phyloP scores from a whole-genome alignment of 2,113 vertebrate species.

The Scomber scombrus region DNA sequence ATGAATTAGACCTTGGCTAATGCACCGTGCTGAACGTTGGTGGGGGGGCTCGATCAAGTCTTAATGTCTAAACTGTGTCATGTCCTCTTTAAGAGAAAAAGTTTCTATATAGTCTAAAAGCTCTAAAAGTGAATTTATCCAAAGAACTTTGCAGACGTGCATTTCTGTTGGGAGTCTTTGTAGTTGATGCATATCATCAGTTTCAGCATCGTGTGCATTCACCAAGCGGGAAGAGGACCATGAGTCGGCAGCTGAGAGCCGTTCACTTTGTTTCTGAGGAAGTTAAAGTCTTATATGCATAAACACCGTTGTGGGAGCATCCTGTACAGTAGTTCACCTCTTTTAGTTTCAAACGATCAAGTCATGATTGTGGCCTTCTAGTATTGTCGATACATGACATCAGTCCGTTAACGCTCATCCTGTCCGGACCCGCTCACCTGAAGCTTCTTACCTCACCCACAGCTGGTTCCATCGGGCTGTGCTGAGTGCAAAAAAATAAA shows the following conservation, averaged over 20 bases:
- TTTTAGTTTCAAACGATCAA: constrained; percentile 58
- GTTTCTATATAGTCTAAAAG: constrained; percentile 34
- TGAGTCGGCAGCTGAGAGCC: constrained; percentile 21
- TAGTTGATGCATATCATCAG: constrained; percentile 75
- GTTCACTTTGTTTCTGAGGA: constrained; percentile 25
- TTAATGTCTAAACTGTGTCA: constrained; percentile 52
- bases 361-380: constrained; percentile 87
- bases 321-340: constrained; percentile 50
- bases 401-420: constrained; percentile 57
- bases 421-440: constrained; percentile 73
- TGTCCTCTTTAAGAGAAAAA: constrained; percentile 26
- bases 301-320: constrained; percentile 31
- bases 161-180: constrained; percentile 66
- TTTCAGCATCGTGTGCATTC: constrained; percentile 45
- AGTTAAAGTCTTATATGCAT: constrained; percentile 58
- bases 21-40: constrained; percentile 63
- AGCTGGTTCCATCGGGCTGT: constrained; percentile 80
- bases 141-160: constrained; percentile 79
- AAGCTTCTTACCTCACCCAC: constrained; percentile 83
- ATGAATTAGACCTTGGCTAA: constrained; percentile 51
- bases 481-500: constrained; percentile 77
- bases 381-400: constrained; percentile 83
- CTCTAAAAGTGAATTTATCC: constrained; percentile 78
- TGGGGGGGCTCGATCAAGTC: constrained; percentile 31
- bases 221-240: constrained; percentile 14